Percentiles rank a stretch among this genome's conserved stretches.
phyloP scores from a whole-genome alignment of 2,888 invertebrate genomes.

The Gari tellinella region DNA sequence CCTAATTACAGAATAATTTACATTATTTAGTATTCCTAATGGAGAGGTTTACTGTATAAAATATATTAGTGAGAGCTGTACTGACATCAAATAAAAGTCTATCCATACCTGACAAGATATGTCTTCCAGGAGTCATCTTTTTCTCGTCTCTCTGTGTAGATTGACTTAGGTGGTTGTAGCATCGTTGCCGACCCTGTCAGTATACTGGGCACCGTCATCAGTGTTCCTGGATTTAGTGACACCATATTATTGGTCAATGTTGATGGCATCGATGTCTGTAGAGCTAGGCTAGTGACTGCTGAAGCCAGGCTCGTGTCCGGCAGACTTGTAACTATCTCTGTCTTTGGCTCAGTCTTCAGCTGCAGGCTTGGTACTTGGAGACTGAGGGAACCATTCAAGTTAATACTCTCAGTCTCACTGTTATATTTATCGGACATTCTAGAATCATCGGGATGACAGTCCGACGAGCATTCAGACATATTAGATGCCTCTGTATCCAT shows the following conservation, averaged over 20 bases:
- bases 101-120: conserved; percentile 86
- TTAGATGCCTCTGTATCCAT: too few relatives aligned
- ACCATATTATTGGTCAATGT: conserved; percentile 18
- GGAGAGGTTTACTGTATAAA: too few relatives aligned
- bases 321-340: neutral
- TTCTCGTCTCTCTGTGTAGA: conserved; percentile 75
- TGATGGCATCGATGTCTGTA: conserved; percentile 14
- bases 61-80: too few relatives aligned
- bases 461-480: neutral
- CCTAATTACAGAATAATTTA: too few relatives aligned
- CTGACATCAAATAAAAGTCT: too few relatives aligned
- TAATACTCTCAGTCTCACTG: conserved; percentile 55
- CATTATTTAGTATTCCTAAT: too few relatives aligned
- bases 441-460: conserved; percentile 4
- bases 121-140: conserved; percentile 87
- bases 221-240: conserved; percentile 52
- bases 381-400: conserved; percentile 73
- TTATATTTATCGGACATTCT: neutral
- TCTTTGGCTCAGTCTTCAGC: neutral
- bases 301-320: neutral
- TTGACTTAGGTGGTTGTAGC: conserved; percentile 55
- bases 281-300: neutral
- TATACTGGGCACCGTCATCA: conserved; percentile 40
- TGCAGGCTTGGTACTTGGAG: conserved; percentile 69
- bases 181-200: conserved; percentile 42